Evolutionary conservation across 2,113 vertebrate species (phyloP).

Genomic region (Myiopsitta monachus): DNA sequence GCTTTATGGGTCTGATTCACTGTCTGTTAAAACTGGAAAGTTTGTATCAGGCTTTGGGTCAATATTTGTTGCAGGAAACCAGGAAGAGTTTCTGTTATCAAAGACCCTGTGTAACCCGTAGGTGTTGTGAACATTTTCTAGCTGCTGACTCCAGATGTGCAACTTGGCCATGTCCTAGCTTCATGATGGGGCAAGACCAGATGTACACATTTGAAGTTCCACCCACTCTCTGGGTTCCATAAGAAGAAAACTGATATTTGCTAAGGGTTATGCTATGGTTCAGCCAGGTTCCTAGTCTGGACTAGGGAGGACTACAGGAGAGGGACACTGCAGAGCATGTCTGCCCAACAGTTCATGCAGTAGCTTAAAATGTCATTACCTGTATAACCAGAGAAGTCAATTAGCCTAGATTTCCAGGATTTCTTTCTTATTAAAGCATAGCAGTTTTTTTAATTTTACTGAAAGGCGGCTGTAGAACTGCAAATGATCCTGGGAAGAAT

Average conservation of each 20-base stretch:
- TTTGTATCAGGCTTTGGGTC: neutral
- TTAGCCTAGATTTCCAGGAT: neutral
- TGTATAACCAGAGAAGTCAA: neutral
- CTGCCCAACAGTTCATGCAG: neutral
- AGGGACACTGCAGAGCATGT: neutral
- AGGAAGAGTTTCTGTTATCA: neutral
- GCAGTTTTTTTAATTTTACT: neutral
- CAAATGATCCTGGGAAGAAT: neutral
- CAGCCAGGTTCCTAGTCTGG: neutral
- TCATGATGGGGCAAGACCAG: neutral
- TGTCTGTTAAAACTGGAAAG: neutral
- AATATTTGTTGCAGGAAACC: neutral
- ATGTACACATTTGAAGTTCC: neutral
- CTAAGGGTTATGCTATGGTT: neutral
- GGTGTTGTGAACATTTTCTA: neutral
- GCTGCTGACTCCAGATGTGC: neutral
- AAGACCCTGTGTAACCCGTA: neutral
- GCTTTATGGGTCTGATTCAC: neutral
- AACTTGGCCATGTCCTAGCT: neutral
- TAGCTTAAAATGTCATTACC: neutral
- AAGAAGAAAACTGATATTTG: neutral
- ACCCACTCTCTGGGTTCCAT: neutral
- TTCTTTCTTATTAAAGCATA: neutral
- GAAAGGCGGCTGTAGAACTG: neutral
- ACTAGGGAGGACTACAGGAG: neutral